Evolutionary conservation across 1,140 invertebrate species (phyloP), one percentile per base, ranked within the genome.

Genomic region (Papilio dardanus): DNA sequence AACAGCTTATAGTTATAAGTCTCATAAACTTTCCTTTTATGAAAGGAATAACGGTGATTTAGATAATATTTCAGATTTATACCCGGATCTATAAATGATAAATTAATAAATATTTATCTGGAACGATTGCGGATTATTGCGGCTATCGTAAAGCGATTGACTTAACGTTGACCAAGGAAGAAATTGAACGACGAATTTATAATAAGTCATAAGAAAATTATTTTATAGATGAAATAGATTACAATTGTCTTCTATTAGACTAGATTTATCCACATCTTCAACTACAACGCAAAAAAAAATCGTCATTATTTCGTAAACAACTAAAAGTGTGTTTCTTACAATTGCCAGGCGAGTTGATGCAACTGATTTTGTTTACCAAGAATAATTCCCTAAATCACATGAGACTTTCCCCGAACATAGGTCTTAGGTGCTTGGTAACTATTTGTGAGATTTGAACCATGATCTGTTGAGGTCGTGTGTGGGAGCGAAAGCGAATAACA

Each of bases 401-500:
- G 16, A 33, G 28, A 65, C 62, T 65, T 65, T 31, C 62, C 30
- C 30, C 2, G 8, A 24, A 24, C 50, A 19, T n/a, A 46, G 42
- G 42, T 46, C 42, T 14, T n/a, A 16, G 62, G 62, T 14, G 30
- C 8, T 19, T 6, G 16, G 31, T 37, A 19, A 8, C 7, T n/a
- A 68, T 33, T 16, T 19, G 30, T 12, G 19, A 68, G 31, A n/a
- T 68, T 31, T 68, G 31, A 21, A 68, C 66, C 21, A 37, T 35
- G 66, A 31, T 33, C 66, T 24, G 50, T 2, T 54, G 16, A 54
- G 19, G 66, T 68, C 66, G 66, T 37, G 66, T 21, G n/a, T 68
- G n/a, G 66, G 66, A 37, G 66, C 66, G 66, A 68, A 68, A 68
- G 66, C 31, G 33, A 68, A 68, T 33, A 0, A 8, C 31, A n/a